Conservation (phyloP, 2,113 vertebrate species). For the Orthonyx spaldingii region DNA sequence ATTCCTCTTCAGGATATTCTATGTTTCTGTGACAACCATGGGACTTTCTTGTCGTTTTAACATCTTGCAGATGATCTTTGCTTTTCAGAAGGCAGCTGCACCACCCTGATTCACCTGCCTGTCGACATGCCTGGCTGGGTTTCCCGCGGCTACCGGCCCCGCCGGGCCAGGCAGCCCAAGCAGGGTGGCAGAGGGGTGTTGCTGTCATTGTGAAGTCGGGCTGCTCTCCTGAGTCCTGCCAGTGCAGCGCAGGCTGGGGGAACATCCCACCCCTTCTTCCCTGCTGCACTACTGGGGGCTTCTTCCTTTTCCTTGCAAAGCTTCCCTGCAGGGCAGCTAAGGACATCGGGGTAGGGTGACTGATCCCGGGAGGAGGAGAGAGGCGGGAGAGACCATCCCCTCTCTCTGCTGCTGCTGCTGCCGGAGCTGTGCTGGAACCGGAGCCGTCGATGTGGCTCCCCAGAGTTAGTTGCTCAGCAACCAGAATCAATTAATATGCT, state of each 20-base stretch:
- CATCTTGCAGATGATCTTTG: not conserved
- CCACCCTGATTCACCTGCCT: not conserved
- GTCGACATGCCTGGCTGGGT: fast-evolving
- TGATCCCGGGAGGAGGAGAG: not conserved
- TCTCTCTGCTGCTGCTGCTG: not conserved
- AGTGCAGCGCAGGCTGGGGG: fast-evolving
- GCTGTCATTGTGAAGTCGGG: not conserved
- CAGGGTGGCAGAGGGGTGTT: fast-evolving
- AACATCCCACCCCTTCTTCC: not conserved
- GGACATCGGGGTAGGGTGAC: not conserved
- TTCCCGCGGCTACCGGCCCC: not conserved
- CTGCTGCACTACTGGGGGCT: not conserved
- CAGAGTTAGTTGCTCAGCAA: conserved; percentile 88
- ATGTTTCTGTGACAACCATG: not conserved
- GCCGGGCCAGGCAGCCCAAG: fast-evolving
- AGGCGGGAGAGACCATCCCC: not conserved
- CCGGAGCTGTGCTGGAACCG: not conserved
- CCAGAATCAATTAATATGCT: conserved; percentile 84
- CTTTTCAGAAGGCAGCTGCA: not conserved
- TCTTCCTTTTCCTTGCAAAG: not conserved
- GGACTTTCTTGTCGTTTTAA: not conserved
- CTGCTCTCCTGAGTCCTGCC: not conserved
- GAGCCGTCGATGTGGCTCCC: conserved; percentile 74
- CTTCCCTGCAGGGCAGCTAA: not conserved
- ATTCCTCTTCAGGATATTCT: not conserved